These are phyloP conservation scores for Puffinus mauretanicus DNA, from an alignment of 2,113 vertebrate species.

Conservation along the genomic window DNA sequence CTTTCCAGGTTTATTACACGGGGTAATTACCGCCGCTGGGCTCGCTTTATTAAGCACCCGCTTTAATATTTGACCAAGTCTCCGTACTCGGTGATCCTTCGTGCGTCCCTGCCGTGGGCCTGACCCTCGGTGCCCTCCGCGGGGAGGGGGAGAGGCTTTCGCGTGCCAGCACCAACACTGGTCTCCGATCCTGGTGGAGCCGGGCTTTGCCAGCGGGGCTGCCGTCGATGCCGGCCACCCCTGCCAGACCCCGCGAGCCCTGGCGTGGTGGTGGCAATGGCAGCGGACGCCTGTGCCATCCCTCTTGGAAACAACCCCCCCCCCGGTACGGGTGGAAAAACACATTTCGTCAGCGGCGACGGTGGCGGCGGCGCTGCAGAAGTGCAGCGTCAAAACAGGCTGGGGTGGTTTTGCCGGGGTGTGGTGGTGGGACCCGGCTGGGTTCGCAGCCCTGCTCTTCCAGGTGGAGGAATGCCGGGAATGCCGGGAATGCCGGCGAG, in stretches of 20 bases:
- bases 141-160: background rate
- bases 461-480: background rate
- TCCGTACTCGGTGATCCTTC: background rate
- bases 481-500: background rate
- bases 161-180: rapidly evolving
- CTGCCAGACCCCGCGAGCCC: background rate
- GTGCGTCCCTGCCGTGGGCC: background rate
- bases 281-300: background rate
- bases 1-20: conserved; percentile 15
- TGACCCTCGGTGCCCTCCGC: rapidly evolving
- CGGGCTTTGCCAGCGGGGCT: rapidly evolving
- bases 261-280: background rate
- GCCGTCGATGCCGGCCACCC: rapidly evolving
- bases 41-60: background rate
- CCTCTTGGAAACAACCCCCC: background rate
- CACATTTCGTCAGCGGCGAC: background rate
- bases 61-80: conserved; percentile 48
- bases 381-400: background rate
- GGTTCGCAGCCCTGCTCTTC: background rate
- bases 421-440: conserved; percentile 15
- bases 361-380: background rate
- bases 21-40: background rate
- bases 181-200: background rate
- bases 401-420: conserved; percentile 36
- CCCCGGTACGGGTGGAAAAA: background rate